A percentile compares a stretch with the other conserved stretches of the same genome.
Conservation (phyloP, 2,888 invertebrate species). For the Drosophila algonquin region DNA sequence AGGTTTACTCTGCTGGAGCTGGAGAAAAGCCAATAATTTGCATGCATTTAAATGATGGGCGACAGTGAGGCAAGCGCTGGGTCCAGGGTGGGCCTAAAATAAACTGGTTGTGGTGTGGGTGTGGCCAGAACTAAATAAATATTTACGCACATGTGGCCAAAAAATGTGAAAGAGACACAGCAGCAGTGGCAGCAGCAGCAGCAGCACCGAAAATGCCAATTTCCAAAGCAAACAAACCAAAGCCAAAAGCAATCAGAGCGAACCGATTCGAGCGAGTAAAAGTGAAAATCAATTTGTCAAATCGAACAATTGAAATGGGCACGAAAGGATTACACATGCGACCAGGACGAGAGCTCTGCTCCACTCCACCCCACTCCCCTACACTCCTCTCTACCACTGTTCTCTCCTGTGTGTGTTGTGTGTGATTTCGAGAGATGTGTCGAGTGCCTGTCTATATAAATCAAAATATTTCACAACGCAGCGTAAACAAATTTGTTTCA, state of each 20-base stretch:
- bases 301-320: conserved; percentile 76
- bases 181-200: conserved; percentile 13
- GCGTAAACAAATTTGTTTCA: conserved; percentile 75
- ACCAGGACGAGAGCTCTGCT: conserved; percentile 14
- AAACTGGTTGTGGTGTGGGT: conserved; percentile 46
- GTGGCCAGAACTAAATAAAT: conserved; percentile 73
- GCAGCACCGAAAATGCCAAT: conserved; percentile 56
- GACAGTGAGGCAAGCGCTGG: conserved; percentile 15
- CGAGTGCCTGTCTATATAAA: conserved; percentile 62
- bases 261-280: conserved; percentile 53
- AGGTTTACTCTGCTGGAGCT: not conserved
- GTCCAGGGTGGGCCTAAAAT: conserved; percentile 27
- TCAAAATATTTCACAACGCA: conserved; percentile 71
- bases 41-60: conserved; percentile 69
- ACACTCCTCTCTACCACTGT: conserved; percentile 1
- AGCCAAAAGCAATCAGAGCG: conserved; percentile 66
- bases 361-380: not conserved
- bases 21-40: conserved; percentile 56
- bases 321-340: conserved; percentile 69
- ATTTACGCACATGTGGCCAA: conserved; percentile 73
- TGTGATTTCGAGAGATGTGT: conserved; percentile 12
- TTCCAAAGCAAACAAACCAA: conserved; percentile 69
- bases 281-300: conserved; percentile 76
- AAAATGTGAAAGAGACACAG: conserved; percentile 62
- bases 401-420: not conserved